A percentile compares a stretch with the other conserved stretches of the same genome.
Conservation (phyloP, 2,113 vertebrate species). For the Cyanoderma ruficeps region DNA sequence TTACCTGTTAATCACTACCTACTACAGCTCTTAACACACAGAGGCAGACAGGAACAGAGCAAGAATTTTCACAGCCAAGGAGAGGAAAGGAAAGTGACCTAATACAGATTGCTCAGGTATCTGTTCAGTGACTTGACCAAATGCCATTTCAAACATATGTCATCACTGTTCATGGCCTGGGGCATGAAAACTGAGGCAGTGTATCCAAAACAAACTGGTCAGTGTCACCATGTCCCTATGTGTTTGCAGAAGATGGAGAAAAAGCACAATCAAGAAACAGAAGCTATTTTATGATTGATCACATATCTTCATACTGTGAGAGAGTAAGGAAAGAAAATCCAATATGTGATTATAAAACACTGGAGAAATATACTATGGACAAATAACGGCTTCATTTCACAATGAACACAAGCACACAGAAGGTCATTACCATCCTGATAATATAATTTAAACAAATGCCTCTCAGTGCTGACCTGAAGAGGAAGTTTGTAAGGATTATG, state of each 20-base stretch:
- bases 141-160: slow-evolving; percentile 15
- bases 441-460: not conserved
- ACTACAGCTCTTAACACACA: not conserved
- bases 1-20: not conserved
- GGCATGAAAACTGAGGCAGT: not conserved
- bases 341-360: not conserved
- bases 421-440: not conserved
- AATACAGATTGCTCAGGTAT: not conserved
- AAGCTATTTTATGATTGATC: not conserved
- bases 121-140: not conserved
- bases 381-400: not conserved
- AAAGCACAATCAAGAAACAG: not conserved
- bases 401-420: not conserved
- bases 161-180: not conserved
- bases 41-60: not conserved
- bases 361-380: not conserved
- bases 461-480: not conserved
- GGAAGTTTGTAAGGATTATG: not conserved
- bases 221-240: not conserved
- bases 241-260: not conserved
- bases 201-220: not conserved
- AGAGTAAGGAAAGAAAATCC: not conserved
- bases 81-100: not conserved
- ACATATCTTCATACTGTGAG: not conserved
- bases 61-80: not conserved